Conservation (phyloP, 2,888 invertebrate species). For the Drosophila rellima region DNA sequence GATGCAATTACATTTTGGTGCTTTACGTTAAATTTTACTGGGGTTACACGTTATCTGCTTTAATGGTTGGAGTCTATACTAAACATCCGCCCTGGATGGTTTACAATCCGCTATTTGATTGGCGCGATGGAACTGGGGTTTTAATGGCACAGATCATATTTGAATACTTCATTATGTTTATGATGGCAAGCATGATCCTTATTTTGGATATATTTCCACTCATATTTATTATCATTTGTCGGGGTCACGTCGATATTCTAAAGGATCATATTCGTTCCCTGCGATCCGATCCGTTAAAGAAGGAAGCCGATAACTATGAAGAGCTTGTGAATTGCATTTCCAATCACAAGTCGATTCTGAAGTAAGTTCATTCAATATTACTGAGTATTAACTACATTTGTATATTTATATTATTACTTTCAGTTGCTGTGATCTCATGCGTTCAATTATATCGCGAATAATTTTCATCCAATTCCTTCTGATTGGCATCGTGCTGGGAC, state of each 20-base stretch:
- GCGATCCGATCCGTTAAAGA: constrained; percentile 35
- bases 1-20: constrained; percentile 39
- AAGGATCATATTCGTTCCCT: constrained; percentile 53
- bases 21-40: constrained; percentile 31
- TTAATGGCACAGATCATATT: constrained; percentile 40
- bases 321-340: constrained; percentile 54
- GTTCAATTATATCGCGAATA: constrained; percentile 47
- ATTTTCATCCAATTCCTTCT: constrained; percentile 60
- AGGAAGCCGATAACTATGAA: constrained; percentile 50
- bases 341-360: constrained; percentile 52
- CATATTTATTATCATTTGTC: constrained; percentile 30
- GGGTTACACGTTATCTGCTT: constrained; percentile 13
- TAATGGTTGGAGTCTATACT: constrained; percentile 25
- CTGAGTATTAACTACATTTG: background rate
- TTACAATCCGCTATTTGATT: constrained; percentile 60
- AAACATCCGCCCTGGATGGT: constrained; percentile 52
- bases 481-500: constrained; percentile 52
- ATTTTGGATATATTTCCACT: constrained; percentile 17
- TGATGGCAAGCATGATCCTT: background rate
- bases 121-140: constrained; percentile 35
- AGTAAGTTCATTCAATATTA: constrained; percentile 24
- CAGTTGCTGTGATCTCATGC: constrained; percentile 48
- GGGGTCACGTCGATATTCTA: constrained; percentile 46
- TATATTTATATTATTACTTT: background rate
- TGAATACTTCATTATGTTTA: constrained; percentile 38